A percentile compares a stretch with the other conserved stretches of the same genome.
These are phyloP conservation scores for Chaenogobius annularis DNA, from an alignment of 2,113 vertebrate genomes.

Conservation along the genomic window DNA sequence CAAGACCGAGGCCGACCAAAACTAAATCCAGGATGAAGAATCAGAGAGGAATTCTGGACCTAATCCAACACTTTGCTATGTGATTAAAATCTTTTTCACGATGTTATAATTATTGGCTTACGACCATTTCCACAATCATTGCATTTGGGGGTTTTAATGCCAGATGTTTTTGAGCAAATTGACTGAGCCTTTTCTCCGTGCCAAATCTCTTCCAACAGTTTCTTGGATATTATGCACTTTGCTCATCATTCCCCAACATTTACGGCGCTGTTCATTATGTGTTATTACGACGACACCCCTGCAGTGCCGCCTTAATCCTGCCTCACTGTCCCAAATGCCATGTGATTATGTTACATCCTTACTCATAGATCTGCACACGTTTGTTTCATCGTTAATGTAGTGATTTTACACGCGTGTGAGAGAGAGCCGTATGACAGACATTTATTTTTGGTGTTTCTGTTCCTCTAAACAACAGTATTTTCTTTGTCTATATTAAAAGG, in stretches of 20 bases:
- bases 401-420: slow-evolving; percentile 46
- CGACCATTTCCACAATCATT: background rate
- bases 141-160: background rate
- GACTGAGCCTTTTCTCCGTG: slow-evolving; percentile 27
- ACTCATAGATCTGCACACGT: slow-evolving; percentile 11
- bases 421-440: slow-evolving; percentile 62
- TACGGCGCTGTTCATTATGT: slow-evolving; percentile 24
- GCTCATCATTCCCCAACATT: slow-evolving; percentile 10
- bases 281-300: slow-evolving; percentile 10
- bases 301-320: slow-evolving; percentile 32
- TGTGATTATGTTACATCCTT: slow-evolving; percentile 17
- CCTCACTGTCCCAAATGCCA: slow-evolving; percentile 20
- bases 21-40: background rate
- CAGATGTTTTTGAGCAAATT: slow-evolving; percentile 15
- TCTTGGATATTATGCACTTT: slow-evolving; percentile 22
- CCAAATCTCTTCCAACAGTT: slow-evolving; percentile 30
- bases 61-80: too few relatives aligned
- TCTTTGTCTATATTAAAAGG: slow-evolving; percentile 79
- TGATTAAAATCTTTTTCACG: background rate
- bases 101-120: background rate
- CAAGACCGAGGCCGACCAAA: background rate
- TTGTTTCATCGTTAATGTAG: slow-evolving; percentile 51
- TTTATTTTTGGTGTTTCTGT: slow-evolving; percentile 76
- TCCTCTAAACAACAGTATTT: slow-evolving; percentile 77
- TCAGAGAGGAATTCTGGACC: background rate